A percentile compares a stretch with the other conserved stretches of the same genome.
phyloP scores from a whole-genome alignment of 1,140 invertebrate species.

The Notospermus geniculatus region DNA sequence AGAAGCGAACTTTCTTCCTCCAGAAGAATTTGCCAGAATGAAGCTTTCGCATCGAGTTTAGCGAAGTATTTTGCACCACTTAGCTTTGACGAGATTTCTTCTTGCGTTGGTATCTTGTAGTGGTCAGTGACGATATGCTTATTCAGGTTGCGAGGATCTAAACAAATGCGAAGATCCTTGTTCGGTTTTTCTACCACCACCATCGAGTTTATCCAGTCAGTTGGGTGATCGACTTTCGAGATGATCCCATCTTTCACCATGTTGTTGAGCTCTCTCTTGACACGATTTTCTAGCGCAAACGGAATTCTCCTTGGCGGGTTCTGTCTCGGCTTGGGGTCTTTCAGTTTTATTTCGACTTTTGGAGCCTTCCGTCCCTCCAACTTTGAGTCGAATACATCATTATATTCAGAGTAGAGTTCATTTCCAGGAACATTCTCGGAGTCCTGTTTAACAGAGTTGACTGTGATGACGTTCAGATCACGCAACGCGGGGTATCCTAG shows the following conservation, averaged over 20 bases:
- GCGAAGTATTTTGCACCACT: constrained; percentile 7
- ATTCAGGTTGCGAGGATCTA: constrained; percentile 38
- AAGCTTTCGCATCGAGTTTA: constrained; percentile 33
- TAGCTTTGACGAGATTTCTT: constrained; percentile 31
- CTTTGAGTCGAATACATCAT: constrained; percentile 1
- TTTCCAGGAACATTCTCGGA: no score
- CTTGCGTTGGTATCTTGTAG: constrained; percentile 21
- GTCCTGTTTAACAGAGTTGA: neutral
- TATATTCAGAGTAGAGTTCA: constrained; percentile 5
- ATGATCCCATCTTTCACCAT: constrained; percentile 29
- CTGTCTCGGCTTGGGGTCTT: no score
- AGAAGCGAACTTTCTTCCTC: constrained; percentile 25
- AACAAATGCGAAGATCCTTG: constrained; percentile 21
- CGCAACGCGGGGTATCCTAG: constrained; percentile 13
- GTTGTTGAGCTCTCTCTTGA: constrained; percentile 18
- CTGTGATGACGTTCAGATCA: constrained; percentile 12
- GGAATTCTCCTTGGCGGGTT: constrained; percentile 19
- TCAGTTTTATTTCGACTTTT: constrained; percentile 13
- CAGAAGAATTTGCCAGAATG: constrained; percentile 37
- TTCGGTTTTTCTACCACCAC: constrained; percentile 25
- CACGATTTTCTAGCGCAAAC: constrained; percentile 4
- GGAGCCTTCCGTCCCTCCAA: constrained; percentile 15
- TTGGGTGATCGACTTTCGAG: constrained; percentile 35
- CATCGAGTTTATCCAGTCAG: constrained; percentile 28
- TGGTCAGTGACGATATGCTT: constrained; percentile 27